Percentiles rank a stretch among this genome's conserved stretches.
Evolutionary conservation across 2,113 vertebrate genomes (phyloP).

Genomic region (Peucedramus taeniatus): DNA sequence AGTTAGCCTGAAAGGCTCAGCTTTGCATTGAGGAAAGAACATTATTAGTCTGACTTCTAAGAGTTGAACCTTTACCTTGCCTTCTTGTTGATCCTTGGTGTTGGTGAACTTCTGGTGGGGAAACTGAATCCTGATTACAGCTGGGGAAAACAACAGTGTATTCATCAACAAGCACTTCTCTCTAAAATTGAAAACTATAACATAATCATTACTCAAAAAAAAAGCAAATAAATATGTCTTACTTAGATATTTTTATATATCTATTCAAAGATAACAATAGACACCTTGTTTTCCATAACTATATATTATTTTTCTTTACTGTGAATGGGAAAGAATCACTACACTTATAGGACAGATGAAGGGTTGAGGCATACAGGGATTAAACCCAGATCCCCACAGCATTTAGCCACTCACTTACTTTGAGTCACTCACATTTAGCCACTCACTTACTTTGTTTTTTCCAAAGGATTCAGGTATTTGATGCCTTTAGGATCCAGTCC

Average conservation of each 20-base stretch:
- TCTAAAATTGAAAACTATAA: not conserved
- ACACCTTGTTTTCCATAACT: not conserved
- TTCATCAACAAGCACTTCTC: not conserved
- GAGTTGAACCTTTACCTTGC: not conserved
- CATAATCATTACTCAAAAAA: not conserved
- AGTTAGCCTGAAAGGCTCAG: not conserved
- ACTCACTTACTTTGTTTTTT: not conserved
- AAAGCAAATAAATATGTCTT: not conserved
- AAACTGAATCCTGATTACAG: not conserved
- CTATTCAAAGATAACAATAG: not conserved
- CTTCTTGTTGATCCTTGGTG: not conserved
- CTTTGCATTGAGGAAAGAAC: not conserved
- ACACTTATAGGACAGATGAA: not conserved
- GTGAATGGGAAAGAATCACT: not conserved
- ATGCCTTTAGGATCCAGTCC: not conserved
- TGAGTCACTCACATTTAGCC: not conserved
- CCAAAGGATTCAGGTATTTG: not conserved
- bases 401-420: not conserved
- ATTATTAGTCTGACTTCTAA: not conserved
- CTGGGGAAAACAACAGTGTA: not conserved
- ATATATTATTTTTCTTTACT: not conserved
- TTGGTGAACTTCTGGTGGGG: not conserved
- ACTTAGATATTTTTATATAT: not conserved
- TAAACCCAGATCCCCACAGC: not conserved
- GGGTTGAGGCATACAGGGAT: not conserved